Percentiles rank a stretch among this genome's conserved stretches.
These are phyloP conservation scores for Chloroceryle amazona DNA, from an alignment of 2,797 vertebrate genomes.

Conservation along the genomic window DNA sequence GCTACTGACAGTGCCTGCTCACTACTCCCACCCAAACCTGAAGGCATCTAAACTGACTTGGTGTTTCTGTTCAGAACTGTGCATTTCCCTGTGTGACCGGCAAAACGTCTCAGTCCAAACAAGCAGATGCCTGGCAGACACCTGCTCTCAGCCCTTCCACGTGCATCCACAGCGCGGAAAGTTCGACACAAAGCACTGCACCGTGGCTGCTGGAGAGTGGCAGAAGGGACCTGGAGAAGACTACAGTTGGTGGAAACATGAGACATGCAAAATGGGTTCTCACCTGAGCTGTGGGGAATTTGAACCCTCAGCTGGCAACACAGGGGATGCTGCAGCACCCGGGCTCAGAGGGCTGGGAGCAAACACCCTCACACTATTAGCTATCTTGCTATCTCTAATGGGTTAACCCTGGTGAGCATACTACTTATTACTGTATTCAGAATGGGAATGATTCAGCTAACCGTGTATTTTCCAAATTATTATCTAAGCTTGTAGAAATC, in stretches of 20 bases:
- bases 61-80: neutral
- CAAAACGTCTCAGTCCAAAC: neutral
- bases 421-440: neutral
- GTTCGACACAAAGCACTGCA: neutral
- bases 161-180: accelerated
- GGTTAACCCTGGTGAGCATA: neutral
- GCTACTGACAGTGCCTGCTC: neutral
- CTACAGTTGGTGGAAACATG: neutral
- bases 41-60: neutral
- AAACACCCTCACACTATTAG: neutral
- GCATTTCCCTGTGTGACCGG: neutral
- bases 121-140: neutral
- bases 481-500: neutral
- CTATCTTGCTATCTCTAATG: neutral
- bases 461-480: neutral
- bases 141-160: neutral
- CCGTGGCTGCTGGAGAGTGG: accelerated
- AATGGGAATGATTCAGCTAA: neutral
- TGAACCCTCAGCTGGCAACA: neutral
- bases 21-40: neutral
- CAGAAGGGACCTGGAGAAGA: neutral
- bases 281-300: neutral
- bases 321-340: accelerated
- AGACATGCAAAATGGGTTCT: neutral
- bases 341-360: neutral